Evolutionary conservation across 2,113 vertebrate genomes (phyloP).

Genomic region (Stictonetta naevosa): DNA sequence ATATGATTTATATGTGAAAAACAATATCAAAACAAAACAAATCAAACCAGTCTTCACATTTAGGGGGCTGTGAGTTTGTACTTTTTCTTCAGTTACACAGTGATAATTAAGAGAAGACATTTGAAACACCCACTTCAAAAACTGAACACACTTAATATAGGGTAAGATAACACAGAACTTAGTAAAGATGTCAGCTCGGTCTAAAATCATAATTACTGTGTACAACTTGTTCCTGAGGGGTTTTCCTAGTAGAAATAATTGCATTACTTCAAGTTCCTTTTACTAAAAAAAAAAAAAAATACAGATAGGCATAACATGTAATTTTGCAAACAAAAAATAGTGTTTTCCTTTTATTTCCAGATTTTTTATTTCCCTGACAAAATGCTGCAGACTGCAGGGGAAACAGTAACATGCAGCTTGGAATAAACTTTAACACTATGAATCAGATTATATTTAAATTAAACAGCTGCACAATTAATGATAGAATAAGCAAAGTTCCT

Average conservation of each 20-base stretch:
- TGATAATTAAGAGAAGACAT: constrained; percentile 78
- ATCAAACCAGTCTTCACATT: constrained; percentile 59
- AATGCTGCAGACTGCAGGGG: constrained; percentile 55
- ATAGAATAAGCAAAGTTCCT: constrained; percentile 58
- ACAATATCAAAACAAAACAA: constrained; percentile 71
- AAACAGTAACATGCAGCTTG: constrained; percentile 39
- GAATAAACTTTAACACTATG: constrained; percentile 46
- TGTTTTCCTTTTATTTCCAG: constrained; percentile 63
- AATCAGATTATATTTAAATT: constrained; percentile 71
- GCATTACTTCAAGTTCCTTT: constrained; percentile 67
- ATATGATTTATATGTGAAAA: constrained; percentile 70
- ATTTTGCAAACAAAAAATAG: constrained; percentile 70
- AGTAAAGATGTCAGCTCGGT: constrained; percentile 69
- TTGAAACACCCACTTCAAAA: constrained; percentile 77
- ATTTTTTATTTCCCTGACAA: constrained; percentile 63
- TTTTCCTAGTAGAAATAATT: constrained; percentile 70
- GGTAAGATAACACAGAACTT: constrained; percentile 71
- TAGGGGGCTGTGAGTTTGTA: constrained; percentile 44
- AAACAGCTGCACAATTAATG: constrained; percentile 66
- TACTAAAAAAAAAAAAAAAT: constrained; percentile 65
- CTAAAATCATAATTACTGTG: constrained; percentile 77
- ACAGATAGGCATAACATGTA: constrained; percentile 66
- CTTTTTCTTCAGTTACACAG: constrained; percentile 63
- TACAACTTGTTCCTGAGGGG: constrained; percentile 61
- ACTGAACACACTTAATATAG: constrained; percentile 67